A percentile compares a stretch with the other conserved stretches of the same genome.
phyloP scores from a whole-genome alignment of 2,888 invertebrate genomes.

The Chironomus riparius region DNA sequence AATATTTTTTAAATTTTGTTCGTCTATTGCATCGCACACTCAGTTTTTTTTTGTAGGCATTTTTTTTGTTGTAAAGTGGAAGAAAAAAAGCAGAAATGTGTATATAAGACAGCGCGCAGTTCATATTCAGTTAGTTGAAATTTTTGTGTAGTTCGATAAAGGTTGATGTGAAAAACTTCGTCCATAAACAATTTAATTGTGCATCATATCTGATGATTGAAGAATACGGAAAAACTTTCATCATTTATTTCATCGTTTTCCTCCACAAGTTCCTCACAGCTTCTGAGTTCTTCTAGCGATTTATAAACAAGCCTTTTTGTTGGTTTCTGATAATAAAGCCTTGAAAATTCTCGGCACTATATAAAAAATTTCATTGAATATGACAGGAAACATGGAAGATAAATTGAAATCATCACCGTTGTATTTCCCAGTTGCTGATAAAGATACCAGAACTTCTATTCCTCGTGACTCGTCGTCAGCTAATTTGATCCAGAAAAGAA shows the following conservation, averaged over 20 bases:
- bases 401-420: neutral
- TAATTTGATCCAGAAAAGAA: slow-evolving; percentile 22
- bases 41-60: no score
- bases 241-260: neutral
- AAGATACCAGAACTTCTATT: neutral
- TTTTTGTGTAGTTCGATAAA: neutral
- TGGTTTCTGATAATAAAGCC: neutral
- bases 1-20: no score
- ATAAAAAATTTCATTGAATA: neutral
- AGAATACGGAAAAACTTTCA: neutral
- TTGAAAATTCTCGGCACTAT: neutral
- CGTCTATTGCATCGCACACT: no score
- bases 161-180: no score
- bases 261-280: neutral
- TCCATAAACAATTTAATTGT: neutral
- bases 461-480: no score
- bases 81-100: neutral
- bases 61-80: neutral
- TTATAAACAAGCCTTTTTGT: neutral
- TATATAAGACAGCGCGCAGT: neutral
- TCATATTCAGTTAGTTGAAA: neutral
- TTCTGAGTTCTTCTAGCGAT: neutral
- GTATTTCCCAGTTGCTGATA: neutral
- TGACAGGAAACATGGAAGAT: neutral
- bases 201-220: slow-evolving; percentile 5